Conservation (phyloP, 2,888 invertebrate species). For the Neoaliturus tenellus region DNA sequence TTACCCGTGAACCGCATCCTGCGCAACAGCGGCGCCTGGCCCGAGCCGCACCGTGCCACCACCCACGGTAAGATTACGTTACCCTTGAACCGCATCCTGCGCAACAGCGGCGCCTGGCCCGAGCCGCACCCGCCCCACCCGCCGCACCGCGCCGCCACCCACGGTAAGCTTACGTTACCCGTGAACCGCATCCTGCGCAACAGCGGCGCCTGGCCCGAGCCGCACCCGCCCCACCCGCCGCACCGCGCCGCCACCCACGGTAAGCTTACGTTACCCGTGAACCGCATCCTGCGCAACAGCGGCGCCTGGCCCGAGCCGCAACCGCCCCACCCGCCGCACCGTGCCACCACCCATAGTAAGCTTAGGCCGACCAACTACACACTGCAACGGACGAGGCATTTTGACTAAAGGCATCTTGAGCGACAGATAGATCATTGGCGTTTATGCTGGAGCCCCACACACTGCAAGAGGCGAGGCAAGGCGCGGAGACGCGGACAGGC, state of each 20-base stretch:
- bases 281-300: constrained; percentile 92
- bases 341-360: no score
- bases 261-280: constrained; percentile 77
- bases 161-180: constrained; percentile 69
- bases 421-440: no score
- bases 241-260: no score
- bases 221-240: constrained; percentile 7
- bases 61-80: not conserved
- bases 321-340: not conserved
- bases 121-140: constrained; percentile 31
- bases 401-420: no score
- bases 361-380: no score
- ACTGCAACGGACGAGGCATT: no score
- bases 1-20: constrained; percentile 92
- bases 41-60: constrained; percentile 28
- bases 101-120: constrained; percentile 84
- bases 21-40: constrained; percentile 85
- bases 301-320: constrained; percentile 74
- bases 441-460: no score
- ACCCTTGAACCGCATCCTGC: constrained; percentile 92
- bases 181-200: constrained; percentile 95
- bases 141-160: no score
- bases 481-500: no score
- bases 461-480: no score
- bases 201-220: constrained; percentile 78